A percentile compares a stretch with the other conserved stretches of the same genome.
Evolutionary conservation across 2,888 invertebrate genomes (phyloP).

Genomic region (Scaeva pyrastri): DNA sequence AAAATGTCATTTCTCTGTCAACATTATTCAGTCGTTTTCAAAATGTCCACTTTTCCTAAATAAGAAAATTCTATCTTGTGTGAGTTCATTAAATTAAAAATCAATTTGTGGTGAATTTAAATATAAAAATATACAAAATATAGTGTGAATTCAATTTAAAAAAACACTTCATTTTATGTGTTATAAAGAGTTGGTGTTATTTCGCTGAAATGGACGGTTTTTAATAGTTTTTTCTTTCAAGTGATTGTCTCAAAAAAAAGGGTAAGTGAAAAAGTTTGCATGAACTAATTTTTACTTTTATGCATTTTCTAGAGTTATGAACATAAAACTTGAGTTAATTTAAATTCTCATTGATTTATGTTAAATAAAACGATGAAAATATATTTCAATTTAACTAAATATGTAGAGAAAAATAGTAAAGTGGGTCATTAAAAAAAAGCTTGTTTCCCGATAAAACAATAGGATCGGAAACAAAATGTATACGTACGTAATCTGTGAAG

Average conservation of each 20-base stretch:
- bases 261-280: conserved; percentile 25
- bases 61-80: conserved; percentile 22
- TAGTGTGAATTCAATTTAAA: neutral
- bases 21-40: conserved; percentile 27
- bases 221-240: conserved; percentile 21
- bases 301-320: too few relatives aligned
- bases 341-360: neutral
- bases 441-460: conserved; percentile 21
- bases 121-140: neutral
- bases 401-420: neutral
- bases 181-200: neutral
- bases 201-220: conserved; percentile 39
- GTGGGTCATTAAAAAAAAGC: conserved; percentile 57
- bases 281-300: too few relatives aligned
- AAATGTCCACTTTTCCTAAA: conserved; percentile 67
- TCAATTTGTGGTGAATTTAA: conserved; percentile 10
- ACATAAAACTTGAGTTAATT: too few relatives aligned
- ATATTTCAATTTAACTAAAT: neutral
- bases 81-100: conserved; percentile 28
- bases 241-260: conserved; percentile 9
- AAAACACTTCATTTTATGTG: conserved; percentile 6
- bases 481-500: neutral
- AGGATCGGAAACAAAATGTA: neutral
- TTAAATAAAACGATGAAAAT: neutral
- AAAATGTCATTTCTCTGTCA: conserved; percentile 59